These are phyloP conservation scores for Apamea epomidion DNA, from an alignment of 2,888 invertebrate species.

Conservation along the genomic window DNA sequence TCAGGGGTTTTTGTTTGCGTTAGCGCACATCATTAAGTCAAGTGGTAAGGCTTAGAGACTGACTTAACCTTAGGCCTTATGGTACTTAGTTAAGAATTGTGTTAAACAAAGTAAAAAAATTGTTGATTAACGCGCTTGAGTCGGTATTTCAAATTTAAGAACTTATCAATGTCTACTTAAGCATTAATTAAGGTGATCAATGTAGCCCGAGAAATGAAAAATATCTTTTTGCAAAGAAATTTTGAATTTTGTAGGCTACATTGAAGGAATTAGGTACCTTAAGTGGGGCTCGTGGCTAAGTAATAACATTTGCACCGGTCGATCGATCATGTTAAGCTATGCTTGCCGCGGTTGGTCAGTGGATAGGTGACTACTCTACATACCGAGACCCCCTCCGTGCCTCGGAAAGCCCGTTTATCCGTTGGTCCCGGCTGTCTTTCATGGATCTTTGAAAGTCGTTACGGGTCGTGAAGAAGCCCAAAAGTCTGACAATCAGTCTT, in stretches of 20 bases:
- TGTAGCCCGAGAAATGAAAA: not conserved
- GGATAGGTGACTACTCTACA: not conserved
- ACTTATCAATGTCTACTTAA: not conserved
- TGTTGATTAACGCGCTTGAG: not conserved
- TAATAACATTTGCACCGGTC: not conserved
- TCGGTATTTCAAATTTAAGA: not conserved
- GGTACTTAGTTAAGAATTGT: not conserved
- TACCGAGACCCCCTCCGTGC: not conserved
- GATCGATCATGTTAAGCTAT: not conserved
- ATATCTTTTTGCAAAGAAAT: not conserved
- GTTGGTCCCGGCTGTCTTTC: not conserved
- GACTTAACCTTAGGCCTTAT: slow-evolving; percentile 8
- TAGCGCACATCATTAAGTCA: slow-evolving; percentile 42
- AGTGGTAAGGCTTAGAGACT: slow-evolving; percentile 14
- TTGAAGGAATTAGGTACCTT: not conserved
- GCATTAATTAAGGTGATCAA: not conserved
- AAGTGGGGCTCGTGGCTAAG: not conserved
- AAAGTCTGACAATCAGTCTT: not conserved
- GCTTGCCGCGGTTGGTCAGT: not conserved
- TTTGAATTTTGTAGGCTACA: not conserved
- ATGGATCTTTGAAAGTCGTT: not conserved
- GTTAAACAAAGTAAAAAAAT: not conserved
- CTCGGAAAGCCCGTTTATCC: not conserved
- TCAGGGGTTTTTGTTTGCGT: slow-evolving; percentile 53
- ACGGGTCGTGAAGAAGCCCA: not conserved